Evolutionary conservation across 2,888 invertebrate species (phyloP).

Genomic region (Drosophila kanekoi): DNA sequence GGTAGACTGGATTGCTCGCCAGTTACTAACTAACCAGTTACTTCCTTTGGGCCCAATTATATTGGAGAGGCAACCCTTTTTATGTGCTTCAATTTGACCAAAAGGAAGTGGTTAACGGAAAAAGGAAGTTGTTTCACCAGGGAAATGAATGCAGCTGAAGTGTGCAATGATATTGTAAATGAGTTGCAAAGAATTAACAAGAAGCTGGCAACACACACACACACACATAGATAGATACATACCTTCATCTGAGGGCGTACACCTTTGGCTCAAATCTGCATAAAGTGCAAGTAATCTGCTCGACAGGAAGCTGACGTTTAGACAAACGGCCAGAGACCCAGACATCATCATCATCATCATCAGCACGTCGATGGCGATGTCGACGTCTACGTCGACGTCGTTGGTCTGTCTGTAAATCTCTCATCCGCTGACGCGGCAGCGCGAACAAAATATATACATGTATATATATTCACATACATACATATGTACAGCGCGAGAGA

Average conservation of each 20-base stretch:
- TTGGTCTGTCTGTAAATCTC: slow-evolving; percentile 71
- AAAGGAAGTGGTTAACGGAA: slow-evolving; percentile 64
- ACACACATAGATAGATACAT: background rate
- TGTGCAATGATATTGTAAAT: slow-evolving; percentile 25
- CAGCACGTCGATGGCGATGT: slow-evolving; percentile 14
- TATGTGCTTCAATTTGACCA: slow-evolving; percentile 6
- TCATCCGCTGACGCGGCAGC: slow-evolving; percentile 68
- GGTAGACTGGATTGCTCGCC: slow-evolving; percentile 36
- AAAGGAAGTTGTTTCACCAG: slow-evolving; percentile 67
- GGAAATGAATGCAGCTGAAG: slow-evolving; percentile 31
- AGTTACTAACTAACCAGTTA: slow-evolving; percentile 55
- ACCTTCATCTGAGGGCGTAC: slow-evolving; percentile 37
- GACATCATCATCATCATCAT: slow-evolving; percentile 43
- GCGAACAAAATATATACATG: slow-evolving; percentile 23
- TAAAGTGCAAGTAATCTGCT: slow-evolving; percentile 75
- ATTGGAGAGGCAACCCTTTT: slow-evolving; percentile 33
- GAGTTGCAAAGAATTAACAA: slow-evolving; percentile 21
- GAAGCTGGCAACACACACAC: slow-evolving; percentile 5
- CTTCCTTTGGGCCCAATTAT: slow-evolving; percentile 59
- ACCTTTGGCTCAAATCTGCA: slow-evolving; percentile 59
- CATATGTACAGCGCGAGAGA: slow-evolving; percentile 38
- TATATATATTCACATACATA: slow-evolving; percentile 12
- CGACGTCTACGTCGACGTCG: slow-evolving; percentile 17
- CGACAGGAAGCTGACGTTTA: slow-evolving; percentile 75
- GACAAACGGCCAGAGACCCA: slow-evolving; percentile 69